Evolutionary conservation across 2,888 invertebrate species (phyloP).

Genomic region (Eupelmus urozonus): DNA sequence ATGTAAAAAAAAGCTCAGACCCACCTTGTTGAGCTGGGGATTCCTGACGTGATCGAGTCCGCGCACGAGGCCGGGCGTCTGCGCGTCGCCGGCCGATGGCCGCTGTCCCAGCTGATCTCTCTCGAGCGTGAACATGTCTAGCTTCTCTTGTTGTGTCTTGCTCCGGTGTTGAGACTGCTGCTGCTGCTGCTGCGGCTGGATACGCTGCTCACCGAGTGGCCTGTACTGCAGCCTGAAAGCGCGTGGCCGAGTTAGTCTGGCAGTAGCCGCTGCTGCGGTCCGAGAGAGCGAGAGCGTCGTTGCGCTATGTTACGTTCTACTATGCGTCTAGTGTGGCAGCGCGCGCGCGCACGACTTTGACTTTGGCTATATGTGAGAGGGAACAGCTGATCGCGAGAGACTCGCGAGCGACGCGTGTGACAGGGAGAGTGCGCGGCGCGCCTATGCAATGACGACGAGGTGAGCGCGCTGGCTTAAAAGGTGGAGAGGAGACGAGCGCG

Average conservation of each 20-base stretch:
- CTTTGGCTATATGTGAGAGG: constrained; percentile 6
- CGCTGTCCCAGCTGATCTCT: constrained; percentile 83
- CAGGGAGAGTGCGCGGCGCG: no score
- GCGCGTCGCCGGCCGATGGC: constrained; percentile 78
- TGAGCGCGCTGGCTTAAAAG: no score
- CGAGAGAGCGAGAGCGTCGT: neutral
- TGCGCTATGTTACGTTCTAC: no score
- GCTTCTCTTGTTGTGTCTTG: no score
- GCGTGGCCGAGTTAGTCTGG: neutral
- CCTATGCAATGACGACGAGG: no score
- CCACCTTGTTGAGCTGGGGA: constrained; percentile 86
- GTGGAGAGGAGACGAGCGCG: no score
- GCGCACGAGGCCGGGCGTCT: constrained; percentile 79
- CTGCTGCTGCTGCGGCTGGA: constrained; percentile 21
- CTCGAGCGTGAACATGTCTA: constrained; percentile 75
- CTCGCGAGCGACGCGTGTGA: no score
- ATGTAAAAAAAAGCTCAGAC: constrained; percentile 31
- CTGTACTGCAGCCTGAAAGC: constrained; percentile 37
- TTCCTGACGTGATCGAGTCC: constrained; percentile 84
- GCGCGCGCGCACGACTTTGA: constrained; percentile 3
- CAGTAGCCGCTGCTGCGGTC: neutral
- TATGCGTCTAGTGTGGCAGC: neutral
- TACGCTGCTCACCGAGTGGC: neutral
- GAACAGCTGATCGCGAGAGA: constrained; percentile 36
- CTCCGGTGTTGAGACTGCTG: constrained; percentile 3